phyloP scores from a whole-genome alignment of 2,113 vertebrate genomes.

The Balaeniceps rex region DNA sequence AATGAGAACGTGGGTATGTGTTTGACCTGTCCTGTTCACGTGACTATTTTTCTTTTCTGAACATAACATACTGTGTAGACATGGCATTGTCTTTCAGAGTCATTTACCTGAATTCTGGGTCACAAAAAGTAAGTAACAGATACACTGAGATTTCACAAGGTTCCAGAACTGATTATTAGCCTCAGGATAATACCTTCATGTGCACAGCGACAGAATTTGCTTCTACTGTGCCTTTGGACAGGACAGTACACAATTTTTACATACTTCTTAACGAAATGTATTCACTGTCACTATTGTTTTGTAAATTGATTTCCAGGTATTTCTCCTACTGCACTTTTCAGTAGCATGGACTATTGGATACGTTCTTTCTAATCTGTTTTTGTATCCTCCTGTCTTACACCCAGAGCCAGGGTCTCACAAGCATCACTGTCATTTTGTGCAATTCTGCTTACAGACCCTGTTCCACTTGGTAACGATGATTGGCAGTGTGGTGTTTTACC shows the following conservation, averaged over 20 bases:
- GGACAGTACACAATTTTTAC: neutral
- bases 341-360: neutral
- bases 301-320: neutral
- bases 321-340: neutral
- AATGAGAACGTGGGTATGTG: slow-evolving; percentile 91
- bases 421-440: neutral
- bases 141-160: neutral
- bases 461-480: slow-evolving; percentile 79
- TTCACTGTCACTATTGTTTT: neutral
- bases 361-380: neutral
- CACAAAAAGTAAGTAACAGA: neutral
- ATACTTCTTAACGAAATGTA: neutral
- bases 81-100: neutral
- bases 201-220: neutral
- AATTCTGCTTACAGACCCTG: slow-evolving; percentile 75
- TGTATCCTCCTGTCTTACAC: neutral
- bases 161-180: neutral
- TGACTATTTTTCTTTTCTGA: neutral
- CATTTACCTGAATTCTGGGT: neutral
- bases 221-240: neutral
- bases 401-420: neutral
- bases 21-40: neutral
- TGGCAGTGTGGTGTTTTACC: slow-evolving; percentile 81
- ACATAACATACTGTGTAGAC: neutral
- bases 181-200: neutral